Evolutionary conservation across 2,888 invertebrate genomes (phyloP), one percentile per base, ranked within the genome.

Genomic region (Beris morrisii): DNA sequence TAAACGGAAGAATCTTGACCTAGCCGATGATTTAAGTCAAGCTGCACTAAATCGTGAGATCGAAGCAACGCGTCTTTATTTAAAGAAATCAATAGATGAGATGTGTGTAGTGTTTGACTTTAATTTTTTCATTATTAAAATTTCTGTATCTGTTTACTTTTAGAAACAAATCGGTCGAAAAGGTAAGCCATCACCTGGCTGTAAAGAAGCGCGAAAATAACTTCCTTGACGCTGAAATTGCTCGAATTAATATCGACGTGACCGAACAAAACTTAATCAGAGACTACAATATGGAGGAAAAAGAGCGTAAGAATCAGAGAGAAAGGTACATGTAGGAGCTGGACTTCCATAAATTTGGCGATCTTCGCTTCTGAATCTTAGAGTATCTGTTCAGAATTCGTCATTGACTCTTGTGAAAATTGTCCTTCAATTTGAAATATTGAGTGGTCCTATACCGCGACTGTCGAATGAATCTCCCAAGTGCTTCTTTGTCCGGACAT

Each of bases 1-100:
- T 71, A 85, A 84, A 75, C 78, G 83, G 70, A 83, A 84, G 73
- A 79, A 83, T 69, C 74, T 80, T 63, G 85, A 85, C 7, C 77
- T 81, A 67, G 81, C 82, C 0, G 83, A 84, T 22, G 71, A 71
- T 59, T 43, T 71, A 22, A 71, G 70, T 54, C 55, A 69, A 38
- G 28, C 44, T 7, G 64, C 70, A 7, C 46, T 70, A 4, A 56
- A 68, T 13, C 66, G 66, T 6, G 66, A 70, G 59, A 70, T 70
- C 13, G 70, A 69, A 12, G 48, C 57, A 12, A 57, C 66, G 12
- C 57, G 68, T 6, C 52, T 43, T 13, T 64, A 65, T 28, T 65
- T 68, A 7, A 54, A 70, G 28, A 65, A 65, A 52, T 48, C 52
- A 22, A 22, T 70, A 4, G 61, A 43, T 22, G 70, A 71, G 13